These are phyloP conservation scores for Crenichthys baileyi DNA, from an alignment of 2,797 vertebrate genomes.

Conservation along the genomic window DNA sequence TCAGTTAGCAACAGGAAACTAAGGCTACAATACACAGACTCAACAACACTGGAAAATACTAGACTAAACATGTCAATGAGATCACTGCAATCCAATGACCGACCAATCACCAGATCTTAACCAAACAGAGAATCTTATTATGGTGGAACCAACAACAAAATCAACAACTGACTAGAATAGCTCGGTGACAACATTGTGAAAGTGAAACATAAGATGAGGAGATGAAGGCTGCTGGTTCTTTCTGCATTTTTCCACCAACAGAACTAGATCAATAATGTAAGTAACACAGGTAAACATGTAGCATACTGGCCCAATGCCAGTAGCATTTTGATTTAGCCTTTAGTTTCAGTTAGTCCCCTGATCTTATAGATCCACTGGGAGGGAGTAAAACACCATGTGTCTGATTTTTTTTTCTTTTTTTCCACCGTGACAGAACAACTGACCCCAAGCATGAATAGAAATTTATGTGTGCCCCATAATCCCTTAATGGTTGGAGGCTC, in stretches of 20 bases:
- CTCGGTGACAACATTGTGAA: neutral
- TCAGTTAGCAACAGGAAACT: neutral
- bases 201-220: neutral
- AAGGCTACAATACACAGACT: neutral
- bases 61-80: neutral
- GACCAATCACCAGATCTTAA: too few species aligned
- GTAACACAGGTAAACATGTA: neutral
- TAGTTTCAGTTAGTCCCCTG: slow-evolving; percentile 60
- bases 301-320: slow-evolving; percentile 13
- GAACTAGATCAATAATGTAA: neutral
- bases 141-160: neutral
- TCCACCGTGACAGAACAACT: slow-evolving; percentile 27
- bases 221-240: slow-evolving; percentile 3
- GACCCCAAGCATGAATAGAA: slow-evolving; percentile 64
- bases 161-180: neutral
- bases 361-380: slow-evolving; percentile 60
- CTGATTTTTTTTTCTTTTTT: slow-evolving; percentile 17
- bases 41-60: neutral
- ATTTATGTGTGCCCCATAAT: slow-evolving; percentile 41
- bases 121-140: too few species aligned
- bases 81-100: too few species aligned
- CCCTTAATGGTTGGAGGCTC: slow-evolving; percentile 26
- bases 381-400: slow-evolving; percentile 36
- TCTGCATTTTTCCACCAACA: neutral
- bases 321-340: slow-evolving; percentile 43